Conservation (phyloP, 1,140 invertebrate genomes). For the Carcinoscorpius rotundicauda region DNA sequence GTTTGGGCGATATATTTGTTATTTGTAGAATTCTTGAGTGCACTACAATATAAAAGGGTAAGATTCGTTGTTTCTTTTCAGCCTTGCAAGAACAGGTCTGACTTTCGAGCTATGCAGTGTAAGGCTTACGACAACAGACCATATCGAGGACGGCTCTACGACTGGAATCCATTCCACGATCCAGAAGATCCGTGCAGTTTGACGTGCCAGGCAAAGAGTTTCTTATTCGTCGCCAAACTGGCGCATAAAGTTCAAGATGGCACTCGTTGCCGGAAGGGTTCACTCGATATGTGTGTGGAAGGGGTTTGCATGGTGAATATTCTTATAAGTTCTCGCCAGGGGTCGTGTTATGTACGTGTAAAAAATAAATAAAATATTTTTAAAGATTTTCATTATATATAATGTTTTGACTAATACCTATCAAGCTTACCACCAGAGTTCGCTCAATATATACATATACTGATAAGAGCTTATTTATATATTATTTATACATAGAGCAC, state of each 20-base stretch:
- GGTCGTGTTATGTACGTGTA: too few relatives aligned
- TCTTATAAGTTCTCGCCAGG: too few relatives aligned
- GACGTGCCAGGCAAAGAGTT: constrained; percentile 54
- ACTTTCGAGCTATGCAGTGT: constrained; percentile 71
- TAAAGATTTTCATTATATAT: too few relatives aligned
- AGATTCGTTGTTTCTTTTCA: constrained; percentile 35
- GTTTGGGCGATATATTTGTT: too few relatives aligned
- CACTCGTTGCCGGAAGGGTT: constrained; percentile 64
- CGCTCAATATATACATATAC: too few relatives aligned
- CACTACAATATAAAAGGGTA: too few relatives aligned
- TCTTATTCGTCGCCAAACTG: constrained; percentile 55
- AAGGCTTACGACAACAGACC: constrained; percentile 59
- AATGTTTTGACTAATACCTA: too few relatives aligned
- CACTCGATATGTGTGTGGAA: constrained; percentile 76
- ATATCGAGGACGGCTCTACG: constrained; percentile 64
- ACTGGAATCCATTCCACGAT: constrained; percentile 76
- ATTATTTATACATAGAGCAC: too few relatives aligned
- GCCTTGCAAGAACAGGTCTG: constrained; percentile 55
- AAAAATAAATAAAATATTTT: too few relatives aligned
- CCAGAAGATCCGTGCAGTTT: constrained; percentile 70
- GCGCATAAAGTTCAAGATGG: constrained; percentile 73
- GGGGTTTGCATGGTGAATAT: constrained; percentile 65
- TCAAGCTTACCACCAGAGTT: too few relatives aligned
- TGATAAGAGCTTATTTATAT: too few relatives aligned
- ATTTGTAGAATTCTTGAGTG: too few relatives aligned